These are phyloP conservation scores for Sebastes flavidus DNA, from an alignment of 2,797 vertebrate species.

Conservation along the genomic window DNA sequence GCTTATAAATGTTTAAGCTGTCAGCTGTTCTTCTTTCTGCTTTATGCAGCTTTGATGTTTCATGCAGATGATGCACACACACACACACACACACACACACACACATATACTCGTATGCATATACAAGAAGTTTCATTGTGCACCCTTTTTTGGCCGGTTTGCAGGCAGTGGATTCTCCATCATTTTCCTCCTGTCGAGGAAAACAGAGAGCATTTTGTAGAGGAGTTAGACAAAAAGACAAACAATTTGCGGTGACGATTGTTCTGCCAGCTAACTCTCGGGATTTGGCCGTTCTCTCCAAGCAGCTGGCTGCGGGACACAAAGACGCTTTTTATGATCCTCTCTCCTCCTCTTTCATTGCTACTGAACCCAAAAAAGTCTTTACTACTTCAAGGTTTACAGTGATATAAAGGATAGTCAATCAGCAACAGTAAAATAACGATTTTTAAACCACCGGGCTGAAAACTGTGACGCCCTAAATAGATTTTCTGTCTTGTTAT, in stretches of 20 bases:
- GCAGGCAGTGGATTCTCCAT: conserved; percentile 13
- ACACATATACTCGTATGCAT: background rate
- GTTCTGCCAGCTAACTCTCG: conserved; percentile 61
- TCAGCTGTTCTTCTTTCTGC: conserved; percentile 66
- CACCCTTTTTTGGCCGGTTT: conserved; percentile 18
- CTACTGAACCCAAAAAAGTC: conserved; percentile 1
- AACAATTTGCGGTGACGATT: conserved; percentile 63
- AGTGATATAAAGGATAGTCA: background rate
- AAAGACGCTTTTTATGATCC: conserved; percentile 56
- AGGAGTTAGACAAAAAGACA: conserved; percentile 40
- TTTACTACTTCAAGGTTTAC: background rate
- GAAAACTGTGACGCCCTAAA: background rate
- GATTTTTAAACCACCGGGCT: background rate
- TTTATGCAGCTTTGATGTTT: conserved; percentile 69
- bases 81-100: background rate
- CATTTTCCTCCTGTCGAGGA: conserved; percentile 13
- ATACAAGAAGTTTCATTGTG: conserved; percentile 42
- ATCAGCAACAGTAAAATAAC: background rate
- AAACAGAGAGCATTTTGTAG: conserved; percentile 63
- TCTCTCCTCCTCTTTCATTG: conserved; percentile 4
- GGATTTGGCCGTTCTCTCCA: conserved; percentile 53
- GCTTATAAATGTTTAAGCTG: conserved; percentile 71
- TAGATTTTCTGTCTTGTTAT: background rate
- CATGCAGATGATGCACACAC: conserved; percentile 37
- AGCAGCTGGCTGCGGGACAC: conserved; percentile 60